Evolutionary conservation across 2,797 vertebrate genomes (phyloP), one percentile per base, ranked within the genome.

Genomic region (Yasuhikotakia modesta): DNA sequence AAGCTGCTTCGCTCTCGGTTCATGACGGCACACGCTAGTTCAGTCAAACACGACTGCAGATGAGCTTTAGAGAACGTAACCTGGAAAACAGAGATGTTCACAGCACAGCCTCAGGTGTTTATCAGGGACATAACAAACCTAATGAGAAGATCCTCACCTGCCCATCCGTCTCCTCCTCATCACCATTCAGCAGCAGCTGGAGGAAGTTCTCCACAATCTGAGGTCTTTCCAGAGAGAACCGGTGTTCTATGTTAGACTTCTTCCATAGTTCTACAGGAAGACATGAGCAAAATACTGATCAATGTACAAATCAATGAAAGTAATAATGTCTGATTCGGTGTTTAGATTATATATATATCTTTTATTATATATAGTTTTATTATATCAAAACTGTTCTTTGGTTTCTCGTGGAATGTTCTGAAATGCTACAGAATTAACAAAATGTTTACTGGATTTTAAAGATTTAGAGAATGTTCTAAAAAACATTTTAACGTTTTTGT

Each of bases 221-320:
- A 22, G 91, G 88, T 61, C 87, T 84, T 80, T 89, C 68, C 24
- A 84, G 79, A 22, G 90, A 91, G 81, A 94, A 70, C 52, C 83
- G 90, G 90, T 94, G 87, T 85, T 91, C 90, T 85, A 92, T 89
- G 48, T 82, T 77, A 45, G 69, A 76, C 57, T 86, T 89, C 83
- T 91, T 95, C 93, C 92, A 95, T 70, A 94, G 89, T n/a, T 94
- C 93, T 94, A 48, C 16, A 30, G 13, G 10, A 21, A 11, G 21
- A 69, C 4, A 72, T 69, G 6, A 27, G 5, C 17, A 69, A 32
- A 69, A 13, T 13, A 24, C 11, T 57, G 2, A 24, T 22, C 19
- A 22, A 7, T 22, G 53, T 21, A 53, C 5, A 53, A 13, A 48
- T 48, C 10, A 11, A 48, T 13, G n/a, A 52, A 21, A 22, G n/a